phyloP scores from a whole-genome alignment of 2,888 invertebrate genomes.

The Zaprionus lineosus region DNA sequence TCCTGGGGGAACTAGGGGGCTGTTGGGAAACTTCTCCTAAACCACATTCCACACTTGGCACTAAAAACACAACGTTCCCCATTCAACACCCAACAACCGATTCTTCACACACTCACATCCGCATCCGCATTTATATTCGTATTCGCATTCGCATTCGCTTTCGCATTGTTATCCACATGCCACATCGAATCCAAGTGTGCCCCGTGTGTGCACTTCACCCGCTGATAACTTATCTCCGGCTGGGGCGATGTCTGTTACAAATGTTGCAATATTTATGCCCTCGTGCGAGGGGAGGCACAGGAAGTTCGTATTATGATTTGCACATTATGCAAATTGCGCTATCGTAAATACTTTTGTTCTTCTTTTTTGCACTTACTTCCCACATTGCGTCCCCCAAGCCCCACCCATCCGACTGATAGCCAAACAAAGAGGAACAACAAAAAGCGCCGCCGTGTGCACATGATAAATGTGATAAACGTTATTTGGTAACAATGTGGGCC shows the following conservation, averaged over 20 bases:
- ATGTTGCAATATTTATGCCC: constrained; percentile 75
- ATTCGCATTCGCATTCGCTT: constrained; percentile 22
- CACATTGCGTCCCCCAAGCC: background rate
- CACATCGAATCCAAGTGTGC: constrained; percentile 45
- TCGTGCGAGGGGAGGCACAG: constrained; percentile 43
- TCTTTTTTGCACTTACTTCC: constrained; percentile 2
- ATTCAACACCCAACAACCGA: too few relatives aligned
- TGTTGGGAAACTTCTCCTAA: constrained; percentile 57
- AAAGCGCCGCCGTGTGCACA: constrained; percentile 61
- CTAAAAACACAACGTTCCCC: constrained; percentile 28
- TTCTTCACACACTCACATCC: constrained; percentile 22
- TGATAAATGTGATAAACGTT: constrained; percentile 74
- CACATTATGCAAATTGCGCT: constrained; percentile 76
- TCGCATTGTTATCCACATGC: constrained; percentile 21
- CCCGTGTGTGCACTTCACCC: constrained; percentile 67
- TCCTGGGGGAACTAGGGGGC: too few relatives aligned
- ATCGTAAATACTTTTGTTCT: constrained; percentile 66
- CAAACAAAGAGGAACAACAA: constrained; percentile 43
- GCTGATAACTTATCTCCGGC: constrained; percentile 64
- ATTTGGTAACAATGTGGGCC: constrained; percentile 53
- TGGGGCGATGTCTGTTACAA: constrained; percentile 65
- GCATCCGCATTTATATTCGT: constrained; percentile 15
- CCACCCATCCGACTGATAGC: background rate
- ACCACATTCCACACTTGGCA: constrained; percentile 25
- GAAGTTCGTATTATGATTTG: constrained; percentile 75